A percentile compares a stretch with the other conserved stretches of the same genome.
Conservation (phyloP, 2,113 vertebrate genomes). For the Cacatua alba region DNA sequence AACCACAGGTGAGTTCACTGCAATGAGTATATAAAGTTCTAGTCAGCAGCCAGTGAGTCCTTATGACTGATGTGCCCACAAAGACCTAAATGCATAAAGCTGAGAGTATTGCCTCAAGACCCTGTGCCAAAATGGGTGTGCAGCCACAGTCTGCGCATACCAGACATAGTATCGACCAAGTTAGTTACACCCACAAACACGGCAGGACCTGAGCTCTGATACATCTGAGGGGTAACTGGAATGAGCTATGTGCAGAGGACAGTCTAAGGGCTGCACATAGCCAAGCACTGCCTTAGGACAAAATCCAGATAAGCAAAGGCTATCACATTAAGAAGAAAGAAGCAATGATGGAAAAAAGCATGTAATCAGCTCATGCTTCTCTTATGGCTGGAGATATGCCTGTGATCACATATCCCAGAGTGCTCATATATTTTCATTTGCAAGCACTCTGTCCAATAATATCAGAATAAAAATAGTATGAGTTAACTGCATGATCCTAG, state of each 20-base stretch:
- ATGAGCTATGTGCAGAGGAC: neutral
- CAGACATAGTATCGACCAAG: rapidly evolving
- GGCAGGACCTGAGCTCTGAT: neutral
- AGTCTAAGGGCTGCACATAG: neutral
- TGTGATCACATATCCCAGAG: neutral
- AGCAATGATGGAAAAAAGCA: neutral
- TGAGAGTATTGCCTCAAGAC: neutral
- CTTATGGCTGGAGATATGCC: neutral
- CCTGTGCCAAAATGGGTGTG: neutral
- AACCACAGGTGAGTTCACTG: constrained; percentile 28
- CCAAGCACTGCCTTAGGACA: neutral
- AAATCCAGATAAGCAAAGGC: neutral
- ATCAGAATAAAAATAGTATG: neutral
- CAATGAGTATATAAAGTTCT: neutral
- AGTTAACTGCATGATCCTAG: neutral
- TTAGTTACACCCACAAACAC: neutral
- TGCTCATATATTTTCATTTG: neutral
- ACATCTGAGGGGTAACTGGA: neutral
- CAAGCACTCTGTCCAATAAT: neutral
- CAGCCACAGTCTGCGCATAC: neutral
- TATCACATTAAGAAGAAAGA: neutral
- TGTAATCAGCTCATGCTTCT: neutral
- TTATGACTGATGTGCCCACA: neutral
- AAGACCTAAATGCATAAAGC: neutral
- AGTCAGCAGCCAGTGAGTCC: neutral